Percentiles rank a stretch among this genome's conserved stretches.
Evolutionary conservation across 2,888 invertebrate genomes (phyloP).

Genomic region (Dynastes grantii): DNA sequence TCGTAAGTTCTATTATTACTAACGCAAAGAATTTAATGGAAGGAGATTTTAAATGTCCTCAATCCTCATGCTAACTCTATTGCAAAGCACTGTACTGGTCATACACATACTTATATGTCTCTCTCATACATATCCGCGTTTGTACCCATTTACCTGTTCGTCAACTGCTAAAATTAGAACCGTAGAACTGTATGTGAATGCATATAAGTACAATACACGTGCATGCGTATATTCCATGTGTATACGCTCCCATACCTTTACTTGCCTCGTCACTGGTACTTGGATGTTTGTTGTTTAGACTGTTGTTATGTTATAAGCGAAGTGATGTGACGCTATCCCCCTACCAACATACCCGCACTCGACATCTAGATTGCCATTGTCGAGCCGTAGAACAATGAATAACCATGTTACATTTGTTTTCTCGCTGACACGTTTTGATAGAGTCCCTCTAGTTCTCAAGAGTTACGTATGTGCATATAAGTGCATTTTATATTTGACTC

Average conservation of each 20-base stretch:
- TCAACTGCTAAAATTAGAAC: slow-evolving; percentile 1
- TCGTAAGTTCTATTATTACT: too few relatives aligned
- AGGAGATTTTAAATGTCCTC: too few relatives aligned
- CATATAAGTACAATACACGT: too few relatives aligned
- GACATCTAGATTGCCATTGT: slow-evolving; percentile 37
- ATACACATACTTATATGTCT: background rate
- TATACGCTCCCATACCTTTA: background rate
- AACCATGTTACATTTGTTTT: slow-evolving; percentile 40
- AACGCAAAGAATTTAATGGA: too few relatives aligned
- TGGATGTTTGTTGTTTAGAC: slow-evolving; percentile 10
- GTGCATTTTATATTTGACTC: too few relatives aligned
- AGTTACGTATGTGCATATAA: background rate
- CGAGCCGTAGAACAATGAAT: slow-evolving; percentile 31
- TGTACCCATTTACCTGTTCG: slow-evolving; percentile 5
- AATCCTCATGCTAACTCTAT: too few relatives aligned
- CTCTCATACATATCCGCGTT: background rate
- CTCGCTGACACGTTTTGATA: slow-evolving; percentile 32
- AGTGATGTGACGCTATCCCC: too few relatives aligned
- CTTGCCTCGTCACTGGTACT: background rate
- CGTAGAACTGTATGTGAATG: too few relatives aligned
- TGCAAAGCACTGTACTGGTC: background rate
- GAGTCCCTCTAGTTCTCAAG: background rate
- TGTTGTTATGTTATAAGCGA: background rate
- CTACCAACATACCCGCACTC: background rate
- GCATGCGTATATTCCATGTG: background rate